Evolutionary conservation across 2,888 invertebrate genomes (phyloP), one percentile per base, ranked within the genome.

Genomic region (Agrochola macilenta): DNA sequence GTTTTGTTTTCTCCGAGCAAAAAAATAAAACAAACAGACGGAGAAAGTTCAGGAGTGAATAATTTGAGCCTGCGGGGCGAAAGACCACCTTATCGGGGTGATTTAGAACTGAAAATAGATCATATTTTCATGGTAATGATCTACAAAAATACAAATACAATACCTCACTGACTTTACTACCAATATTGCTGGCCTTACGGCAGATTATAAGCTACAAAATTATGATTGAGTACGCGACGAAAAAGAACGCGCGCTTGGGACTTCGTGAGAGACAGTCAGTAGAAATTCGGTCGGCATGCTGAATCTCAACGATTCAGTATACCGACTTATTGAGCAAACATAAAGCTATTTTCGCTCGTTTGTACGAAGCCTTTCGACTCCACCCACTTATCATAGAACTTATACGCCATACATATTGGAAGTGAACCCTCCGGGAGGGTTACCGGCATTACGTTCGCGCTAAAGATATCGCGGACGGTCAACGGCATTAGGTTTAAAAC

Each of bases 1-100:
- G 86, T 91, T 90, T 89, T 91, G 78, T 84, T 88, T 88, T 88
- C 83, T 78, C 71, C 63, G 46, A 73, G 74, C 52, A 68, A 79
- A 82, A 82, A 78, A 88, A 84, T 83, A 87, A 88, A 88, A 90
- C 86, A 87, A 85, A 86, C 86, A 88, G 87, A 85, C 78, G 76
- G 76, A 85, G 84, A 86, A 79, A 39, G 39, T 80, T 49, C 17
- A 9, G 17, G 26, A 77, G 58, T 81, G 65, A 81, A 75, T 66
- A 79, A 79, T 75, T 79, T 79, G 75, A 75, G 75, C 7, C 3
- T 35, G 35, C 23, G 54, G 26, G 52, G 30, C 14, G 14, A 52
- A 60, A 17, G 2, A 9, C 23, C n/a, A 49, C 43, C 9, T 58
- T 58, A 8, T 17, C 3, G 23, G 30, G 5, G 1, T 4, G 23